Evolutionary conservation across 1,140 invertebrate genomes (phyloP).

Genomic region (Odontomachus brunneus): DNA sequence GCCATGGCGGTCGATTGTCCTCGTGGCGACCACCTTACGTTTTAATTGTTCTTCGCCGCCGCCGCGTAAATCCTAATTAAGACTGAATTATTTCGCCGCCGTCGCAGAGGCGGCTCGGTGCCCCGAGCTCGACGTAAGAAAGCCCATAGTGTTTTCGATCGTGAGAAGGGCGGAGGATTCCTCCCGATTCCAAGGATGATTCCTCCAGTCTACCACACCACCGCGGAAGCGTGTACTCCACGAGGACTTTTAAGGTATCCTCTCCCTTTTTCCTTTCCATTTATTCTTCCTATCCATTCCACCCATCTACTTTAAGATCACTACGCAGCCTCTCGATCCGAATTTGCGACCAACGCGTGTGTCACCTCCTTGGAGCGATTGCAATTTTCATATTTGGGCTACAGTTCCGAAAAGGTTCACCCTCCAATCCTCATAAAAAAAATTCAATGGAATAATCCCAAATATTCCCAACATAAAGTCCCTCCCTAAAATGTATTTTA

Average conservation of each 20-base stretch:
- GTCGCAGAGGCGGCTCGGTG: slow-evolving; percentile 4
- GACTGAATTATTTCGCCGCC: slow-evolving; percentile 77
- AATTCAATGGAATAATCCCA: too few relatives aligned
- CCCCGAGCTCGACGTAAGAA: slow-evolving; percentile 46
- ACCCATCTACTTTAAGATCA: slow-evolving; percentile 16
- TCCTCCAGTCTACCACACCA: slow-evolving; percentile 19
- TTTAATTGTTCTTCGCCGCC: slow-evolving; percentile 79
- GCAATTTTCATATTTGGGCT: not conserved
- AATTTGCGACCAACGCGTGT: slow-evolving; percentile 19
- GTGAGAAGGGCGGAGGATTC: slow-evolving; percentile 64
- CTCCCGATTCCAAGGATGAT: slow-evolving; percentile 59
- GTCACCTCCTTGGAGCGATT: slow-evolving; percentile 15
- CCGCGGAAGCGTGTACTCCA: not conserved
- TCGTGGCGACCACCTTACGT: slow-evolving; percentile 71
- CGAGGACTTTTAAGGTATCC: slow-evolving; percentile 14
- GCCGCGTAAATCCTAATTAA: slow-evolving; percentile 81
- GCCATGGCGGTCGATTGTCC: slow-evolving; percentile 52
- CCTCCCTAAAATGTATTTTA: too few relatives aligned
- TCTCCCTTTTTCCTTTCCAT: slow-evolving; percentile 3
- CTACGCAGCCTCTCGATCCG: not conserved
- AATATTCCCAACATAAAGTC: too few relatives aligned
- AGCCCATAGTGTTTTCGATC: slow-evolving; percentile 25
- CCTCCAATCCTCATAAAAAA: too few relatives aligned
- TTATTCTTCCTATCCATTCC: slow-evolving; percentile 29
- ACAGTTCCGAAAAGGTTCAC: too few relatives aligned